These are phyloP conservation scores for Eidolon helvum DNA, from an alignment of 2,113 vertebrate species.

Conservation along the genomic window DNA sequence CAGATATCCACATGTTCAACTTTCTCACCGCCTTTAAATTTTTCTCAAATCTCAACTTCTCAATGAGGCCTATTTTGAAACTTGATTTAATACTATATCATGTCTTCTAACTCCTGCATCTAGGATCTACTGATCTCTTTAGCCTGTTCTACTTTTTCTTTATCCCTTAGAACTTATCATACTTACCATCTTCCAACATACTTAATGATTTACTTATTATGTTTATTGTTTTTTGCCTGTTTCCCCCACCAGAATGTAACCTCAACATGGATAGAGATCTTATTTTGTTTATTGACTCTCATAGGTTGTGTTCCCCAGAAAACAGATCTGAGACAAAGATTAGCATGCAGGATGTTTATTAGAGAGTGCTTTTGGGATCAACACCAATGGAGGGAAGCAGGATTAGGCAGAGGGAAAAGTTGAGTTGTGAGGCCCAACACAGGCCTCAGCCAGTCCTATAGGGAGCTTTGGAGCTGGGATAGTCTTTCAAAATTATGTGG, in stretches of 20 bases:
- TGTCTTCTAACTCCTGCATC: background rate
- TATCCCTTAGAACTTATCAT: background rate
- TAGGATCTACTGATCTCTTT: background rate
- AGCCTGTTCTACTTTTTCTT: background rate
- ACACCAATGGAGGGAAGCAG: background rate
- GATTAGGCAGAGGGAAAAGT: background rate
- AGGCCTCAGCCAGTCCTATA: background rate
- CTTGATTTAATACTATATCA: background rate
- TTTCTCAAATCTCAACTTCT: background rate
- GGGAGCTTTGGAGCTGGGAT: background rate
- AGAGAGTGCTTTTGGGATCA: background rate
- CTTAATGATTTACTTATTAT: background rate
- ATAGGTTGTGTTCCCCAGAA: background rate
- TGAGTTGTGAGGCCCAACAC: background rate
- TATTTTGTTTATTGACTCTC: background rate
- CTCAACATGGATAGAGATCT: background rate
- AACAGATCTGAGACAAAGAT: constrained; percentile 3
- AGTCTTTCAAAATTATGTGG: background rate
- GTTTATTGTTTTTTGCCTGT: background rate
- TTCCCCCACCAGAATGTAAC: background rate
- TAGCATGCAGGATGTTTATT: background rate
- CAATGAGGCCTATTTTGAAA: background rate
- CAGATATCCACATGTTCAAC: background rate
- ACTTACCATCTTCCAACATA: background rate
- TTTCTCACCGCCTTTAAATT: background rate